phyloP scores from a whole-genome alignment of 1,140 invertebrate species.

The Drosophila paulistorum region DNA sequence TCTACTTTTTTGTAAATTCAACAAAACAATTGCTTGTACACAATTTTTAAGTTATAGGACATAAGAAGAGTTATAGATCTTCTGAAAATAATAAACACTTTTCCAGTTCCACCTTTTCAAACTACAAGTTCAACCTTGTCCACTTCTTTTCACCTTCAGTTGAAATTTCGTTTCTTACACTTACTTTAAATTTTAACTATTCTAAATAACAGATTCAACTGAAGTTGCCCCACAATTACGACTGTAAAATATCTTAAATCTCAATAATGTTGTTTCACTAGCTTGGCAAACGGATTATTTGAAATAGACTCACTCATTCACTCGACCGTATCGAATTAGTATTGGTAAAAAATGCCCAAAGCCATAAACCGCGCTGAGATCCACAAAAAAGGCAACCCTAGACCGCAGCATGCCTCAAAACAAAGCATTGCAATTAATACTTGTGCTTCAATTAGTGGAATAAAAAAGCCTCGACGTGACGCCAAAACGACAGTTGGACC shows the following conservation, averaged over 20 bases:
- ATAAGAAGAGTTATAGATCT: too few relatives aligned
- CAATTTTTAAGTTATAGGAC: too few relatives aligned
- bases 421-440: conserved; percentile 77
- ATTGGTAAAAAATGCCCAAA: conserved; percentile 11
- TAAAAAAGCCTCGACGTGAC: conserved; percentile 48
- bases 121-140: too few relatives aligned
- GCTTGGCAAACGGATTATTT: neutral
- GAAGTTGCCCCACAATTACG: neutral
- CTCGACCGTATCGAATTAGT: neutral
- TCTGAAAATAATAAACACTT: too few relatives aligned
- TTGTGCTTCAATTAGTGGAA: conserved; percentile 68
- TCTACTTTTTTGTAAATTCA: too few relatives aligned
- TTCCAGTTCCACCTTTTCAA: too few relatives aligned
- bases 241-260: neutral
- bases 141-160: too few relatives aligned
- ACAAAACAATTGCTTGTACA: too few relatives aligned
- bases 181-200: neutral
- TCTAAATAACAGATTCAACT: neutral
- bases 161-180: too few relatives aligned
- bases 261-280: neutral
- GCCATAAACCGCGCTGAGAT: neutral
- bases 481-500: conserved; percentile 30
- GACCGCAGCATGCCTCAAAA: conserved; percentile 58
- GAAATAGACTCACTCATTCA: neutral
- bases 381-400: conserved; percentile 33